Conservation (phyloP, 1,140 invertebrate species). For the Drosophila mauritiana region DNA sequence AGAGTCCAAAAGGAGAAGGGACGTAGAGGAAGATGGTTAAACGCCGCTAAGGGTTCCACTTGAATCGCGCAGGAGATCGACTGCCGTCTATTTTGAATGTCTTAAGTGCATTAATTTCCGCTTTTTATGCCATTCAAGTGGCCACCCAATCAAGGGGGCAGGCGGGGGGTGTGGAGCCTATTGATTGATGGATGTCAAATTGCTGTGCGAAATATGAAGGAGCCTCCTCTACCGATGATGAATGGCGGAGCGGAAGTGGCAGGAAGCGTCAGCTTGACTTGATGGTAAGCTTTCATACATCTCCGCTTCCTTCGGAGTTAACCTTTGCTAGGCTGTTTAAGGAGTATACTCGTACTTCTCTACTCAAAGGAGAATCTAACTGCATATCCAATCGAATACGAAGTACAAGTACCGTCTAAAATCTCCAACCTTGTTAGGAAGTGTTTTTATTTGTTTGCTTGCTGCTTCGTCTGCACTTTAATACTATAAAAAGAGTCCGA, state of each 20-base stretch:
- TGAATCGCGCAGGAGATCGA: constrained; percentile 23
- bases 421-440: background rate
- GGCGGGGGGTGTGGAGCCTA: constrained; percentile 3
- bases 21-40: constrained; percentile 18
- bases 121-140: constrained; percentile 72
- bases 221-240: constrained; percentile 20
- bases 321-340: background rate
- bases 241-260: constrained; percentile 16
- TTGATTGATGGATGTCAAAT: constrained; percentile 70
- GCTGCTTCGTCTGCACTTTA: background rate
- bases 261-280: constrained; percentile 5
- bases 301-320: background rate
- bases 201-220: constrained; percentile 56
- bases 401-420: too few relatives aligned
- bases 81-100: constrained; percentile 55
- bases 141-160: constrained; percentile 39
- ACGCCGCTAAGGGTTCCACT: constrained; percentile 14
- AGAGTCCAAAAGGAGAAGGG: background rate
- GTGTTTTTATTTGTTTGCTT: background rate
- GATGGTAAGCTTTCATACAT: background rate
- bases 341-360: background rate
- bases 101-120: constrained; percentile 80
- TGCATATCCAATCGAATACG: background rate
- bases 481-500: background rate
- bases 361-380: background rate